Percentiles rank a stretch among this genome's conserved stretches.
phyloP scores from a whole-genome alignment of 1,140 invertebrate genomes.

The Proales similis region DNA sequence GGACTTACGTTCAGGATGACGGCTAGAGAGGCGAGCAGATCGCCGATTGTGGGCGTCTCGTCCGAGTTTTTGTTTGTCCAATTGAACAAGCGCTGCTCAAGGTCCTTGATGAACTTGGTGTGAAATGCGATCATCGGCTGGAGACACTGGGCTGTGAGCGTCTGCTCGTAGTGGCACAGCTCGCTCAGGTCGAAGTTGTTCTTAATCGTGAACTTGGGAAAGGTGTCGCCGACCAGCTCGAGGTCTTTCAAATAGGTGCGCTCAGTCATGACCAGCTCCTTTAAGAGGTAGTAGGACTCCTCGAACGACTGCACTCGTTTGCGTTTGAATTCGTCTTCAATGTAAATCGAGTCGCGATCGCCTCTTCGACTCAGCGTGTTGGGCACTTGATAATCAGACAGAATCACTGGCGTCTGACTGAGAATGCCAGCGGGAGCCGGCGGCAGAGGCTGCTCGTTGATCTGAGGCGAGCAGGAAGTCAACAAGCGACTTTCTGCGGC shows the following conservation, averaged over 20 bases:
- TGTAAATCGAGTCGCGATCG: neutral
- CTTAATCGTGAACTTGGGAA: conserved; percentile 5
- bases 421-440: no score
- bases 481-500: no score
- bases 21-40: conserved; percentile 22
- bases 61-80: conserved; percentile 51
- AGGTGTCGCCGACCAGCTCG: conserved; percentile 44
- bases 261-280: conserved; percentile 89
- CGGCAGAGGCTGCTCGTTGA: no score
- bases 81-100: conserved; percentile 61
- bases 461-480: no score
- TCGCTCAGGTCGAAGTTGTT: conserved; percentile 4
- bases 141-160: conserved; percentile 46
- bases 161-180: neutral
- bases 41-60: neutral
- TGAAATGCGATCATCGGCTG: conserved; percentile 64
- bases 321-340: neutral
- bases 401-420: neutral
- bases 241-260: conserved; percentile 88
- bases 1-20: neutral
- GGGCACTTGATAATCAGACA: neutral
- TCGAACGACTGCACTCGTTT: neutral
- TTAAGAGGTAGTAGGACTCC: conserved; percentile 77
- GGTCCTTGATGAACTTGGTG: conserved; percentile 60
- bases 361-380: neutral